A percentile compares a stretch with the other conserved stretches of the same genome.
phyloP scores from a whole-genome alignment of 1,140 invertebrate genomes.

The Polyergus mexicanus region DNA sequence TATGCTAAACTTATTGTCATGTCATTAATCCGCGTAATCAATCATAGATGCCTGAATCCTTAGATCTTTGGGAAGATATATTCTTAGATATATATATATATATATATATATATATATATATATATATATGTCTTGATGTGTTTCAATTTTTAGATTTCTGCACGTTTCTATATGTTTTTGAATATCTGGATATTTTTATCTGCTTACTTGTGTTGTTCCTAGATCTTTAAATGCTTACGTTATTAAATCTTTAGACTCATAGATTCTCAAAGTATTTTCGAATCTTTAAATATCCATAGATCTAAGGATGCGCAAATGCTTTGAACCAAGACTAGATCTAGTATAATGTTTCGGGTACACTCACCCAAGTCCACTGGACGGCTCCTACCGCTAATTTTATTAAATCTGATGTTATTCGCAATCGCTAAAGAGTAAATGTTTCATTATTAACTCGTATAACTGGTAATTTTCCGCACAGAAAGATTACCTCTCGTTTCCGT shows the following conservation, averaged over 20 bases:
- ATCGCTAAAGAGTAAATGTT: conserved; percentile 74
- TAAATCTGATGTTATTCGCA: conserved; percentile 66
- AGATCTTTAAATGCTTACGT: not conserved
- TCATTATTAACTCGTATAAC: conserved; percentile 51
- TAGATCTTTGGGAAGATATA: conserved; percentile 35
- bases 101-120: not conserved
- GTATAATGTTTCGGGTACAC: conserved; percentile 70
- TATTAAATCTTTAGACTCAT: conserved; percentile 28
- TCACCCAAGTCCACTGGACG: conserved; percentile 80
- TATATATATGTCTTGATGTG: not conserved
- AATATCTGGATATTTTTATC: conserved; percentile 1
- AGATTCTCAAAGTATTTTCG: conserved; percentile 29
- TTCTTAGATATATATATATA: not conserved
- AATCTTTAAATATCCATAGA: conserved; percentile 42
- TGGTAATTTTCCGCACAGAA: conserved; percentile 5
- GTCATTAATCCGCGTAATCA: conserved; percentile 39
- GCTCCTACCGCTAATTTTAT: conserved; percentile 80
- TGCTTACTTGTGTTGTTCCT: conserved; percentile 10
- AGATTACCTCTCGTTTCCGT: conserved; percentile 6
- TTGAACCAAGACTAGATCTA: conserved; percentile 44
- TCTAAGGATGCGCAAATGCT: conserved; percentile 33
- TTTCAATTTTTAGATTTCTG: conserved; percentile 8
- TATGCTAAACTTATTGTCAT: conserved; percentile 72
- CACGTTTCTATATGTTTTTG: not conserved
- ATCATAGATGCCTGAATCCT: conserved; percentile 43